Evolutionary conservation across 2,113 vertebrate species (phyloP).

Genomic region (Perognathus longimembris): DNA sequence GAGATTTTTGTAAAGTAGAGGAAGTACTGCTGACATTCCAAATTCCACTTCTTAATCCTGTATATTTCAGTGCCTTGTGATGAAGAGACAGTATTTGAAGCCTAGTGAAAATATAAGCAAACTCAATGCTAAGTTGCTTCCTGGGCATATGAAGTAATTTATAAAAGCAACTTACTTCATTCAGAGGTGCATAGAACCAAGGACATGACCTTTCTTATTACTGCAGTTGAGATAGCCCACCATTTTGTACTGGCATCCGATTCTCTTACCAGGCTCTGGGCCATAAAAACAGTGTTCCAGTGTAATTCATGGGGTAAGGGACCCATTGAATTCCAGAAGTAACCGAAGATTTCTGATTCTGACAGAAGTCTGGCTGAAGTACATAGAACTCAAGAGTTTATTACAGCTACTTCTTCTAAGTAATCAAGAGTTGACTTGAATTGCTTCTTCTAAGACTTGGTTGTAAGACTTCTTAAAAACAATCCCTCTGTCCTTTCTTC

Average conservation of each 20-base stretch:
- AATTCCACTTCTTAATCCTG: not conserved
- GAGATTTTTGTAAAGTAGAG: not conserved
- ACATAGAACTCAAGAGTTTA: not conserved
- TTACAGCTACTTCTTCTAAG: not conserved
- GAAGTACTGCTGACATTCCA: not conserved
- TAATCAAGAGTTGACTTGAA: not conserved
- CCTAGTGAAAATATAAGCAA: not conserved
- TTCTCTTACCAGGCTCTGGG: not conserved
- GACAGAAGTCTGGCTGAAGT: not conserved
- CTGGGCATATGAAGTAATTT: not conserved
- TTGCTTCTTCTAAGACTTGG: not conserved
- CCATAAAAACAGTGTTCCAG: not conserved
- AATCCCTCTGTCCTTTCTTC: not conserved
- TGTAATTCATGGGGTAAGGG: not conserved
- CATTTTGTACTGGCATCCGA: not conserved
- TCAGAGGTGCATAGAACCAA: not conserved
- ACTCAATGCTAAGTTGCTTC: not conserved
- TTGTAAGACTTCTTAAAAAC: not conserved
- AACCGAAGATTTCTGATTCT: not conserved
- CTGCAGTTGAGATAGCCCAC: not conserved
- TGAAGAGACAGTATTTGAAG: not conserved
- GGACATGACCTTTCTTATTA: not conserved
- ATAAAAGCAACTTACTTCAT: not conserved
- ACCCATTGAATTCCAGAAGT: not conserved
- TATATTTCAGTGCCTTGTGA: not conserved